Percentiles rank a stretch among this genome's conserved stretches.
These are phyloP conservation scores for Acrocephalus scirpaceus DNA, from an alignment of 2,797 vertebrate genomes.

Conservation along the genomic window DNA sequence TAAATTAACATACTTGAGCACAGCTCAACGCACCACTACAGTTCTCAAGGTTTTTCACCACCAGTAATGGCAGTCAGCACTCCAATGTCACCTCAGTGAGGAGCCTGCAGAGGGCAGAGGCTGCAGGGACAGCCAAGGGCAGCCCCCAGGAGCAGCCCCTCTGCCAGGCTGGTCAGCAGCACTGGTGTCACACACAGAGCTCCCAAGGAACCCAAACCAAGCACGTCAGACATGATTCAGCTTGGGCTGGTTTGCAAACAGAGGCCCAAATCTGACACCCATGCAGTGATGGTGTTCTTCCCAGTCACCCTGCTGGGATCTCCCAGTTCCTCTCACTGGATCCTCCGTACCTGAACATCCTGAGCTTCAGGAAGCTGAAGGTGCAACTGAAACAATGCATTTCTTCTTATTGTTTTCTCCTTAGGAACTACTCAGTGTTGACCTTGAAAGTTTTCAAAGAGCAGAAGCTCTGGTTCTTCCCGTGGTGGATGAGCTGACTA, in stretches of 20 bases:
- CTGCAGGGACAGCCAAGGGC: background rate
- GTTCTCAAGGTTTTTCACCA: background rate
- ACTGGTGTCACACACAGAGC: background rate
- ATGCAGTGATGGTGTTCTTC: background rate
- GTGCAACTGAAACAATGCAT: rapidly evolving
- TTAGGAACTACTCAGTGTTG: background rate
- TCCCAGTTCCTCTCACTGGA: background rate
- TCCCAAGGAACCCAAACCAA: background rate
- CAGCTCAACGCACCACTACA: too few species aligned
- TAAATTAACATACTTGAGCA: too few species aligned
- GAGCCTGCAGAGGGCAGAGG: background rate
- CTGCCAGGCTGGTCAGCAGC: background rate
- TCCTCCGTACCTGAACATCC: background rate
- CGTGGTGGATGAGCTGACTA: background rate
- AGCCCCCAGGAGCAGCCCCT: background rate
- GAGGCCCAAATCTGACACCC: background rate
- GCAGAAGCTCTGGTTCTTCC: background rate
- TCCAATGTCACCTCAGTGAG: background rate
- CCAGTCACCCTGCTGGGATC: background rate
- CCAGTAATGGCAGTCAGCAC: background rate
- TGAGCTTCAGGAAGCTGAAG: background rate
- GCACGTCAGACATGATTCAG: background rate
- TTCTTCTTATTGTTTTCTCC: background rate
- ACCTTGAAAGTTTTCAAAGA: background rate
- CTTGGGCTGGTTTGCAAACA: background rate